These are phyloP conservation scores for Characodon lateralis DNA, from an alignment of 2,797 vertebrate species.

Conservation along the genomic window DNA sequence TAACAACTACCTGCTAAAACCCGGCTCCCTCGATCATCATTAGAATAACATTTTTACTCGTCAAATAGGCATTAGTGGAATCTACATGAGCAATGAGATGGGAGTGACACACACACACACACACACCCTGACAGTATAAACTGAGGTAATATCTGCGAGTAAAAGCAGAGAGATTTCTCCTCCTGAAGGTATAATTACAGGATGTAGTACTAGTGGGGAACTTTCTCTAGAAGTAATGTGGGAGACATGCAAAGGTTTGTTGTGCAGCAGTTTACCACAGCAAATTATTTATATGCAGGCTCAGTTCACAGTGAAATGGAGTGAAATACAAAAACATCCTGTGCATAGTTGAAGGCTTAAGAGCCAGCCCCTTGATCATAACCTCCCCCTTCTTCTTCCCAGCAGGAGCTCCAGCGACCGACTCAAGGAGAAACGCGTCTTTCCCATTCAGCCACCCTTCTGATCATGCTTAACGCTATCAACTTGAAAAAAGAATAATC, in stretches of 20 bases:
- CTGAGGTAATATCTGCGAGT: slow-evolving; percentile 48
- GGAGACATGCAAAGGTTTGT: slow-evolving; percentile 27
- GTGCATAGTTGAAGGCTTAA: slow-evolving; percentile 42
- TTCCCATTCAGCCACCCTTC: slow-evolving; percentile 52
- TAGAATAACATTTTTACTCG: slow-evolving; percentile 79
- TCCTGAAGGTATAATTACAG: slow-evolving; percentile 48
- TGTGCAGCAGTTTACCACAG: slow-evolving; percentile 37
- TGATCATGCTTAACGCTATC: slow-evolving; percentile 65
- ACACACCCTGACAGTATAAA: slow-evolving; percentile 28
- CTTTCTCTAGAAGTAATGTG: slow-evolving; percentile 28
- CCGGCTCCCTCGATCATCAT: slow-evolving; percentile 73
- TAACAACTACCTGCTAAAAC: slow-evolving; percentile 81
- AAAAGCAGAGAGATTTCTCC: slow-evolving; percentile 15
- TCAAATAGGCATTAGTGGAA: slow-evolving; percentile 75
- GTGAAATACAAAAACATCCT: slow-evolving; percentile 34
- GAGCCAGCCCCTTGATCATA: slow-evolving; percentile 66
- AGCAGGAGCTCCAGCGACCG: slow-evolving; percentile 50
- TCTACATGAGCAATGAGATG: slow-evolving; percentile 73
- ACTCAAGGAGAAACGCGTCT: slow-evolving; percentile 68
- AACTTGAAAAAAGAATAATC: slow-evolving; percentile 58
- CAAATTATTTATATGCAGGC: slow-evolving; percentile 35
- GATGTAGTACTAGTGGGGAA: slow-evolving; percentile 2
- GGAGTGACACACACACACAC: slow-evolving; percentile 29
- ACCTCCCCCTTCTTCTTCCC: slow-evolving; percentile 60
- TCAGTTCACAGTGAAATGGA: slow-evolving; percentile 24